phyloP scores from a whole-genome alignment of 1,140 invertebrate species.

The Pseudomyrmex cubaensis region DNA sequence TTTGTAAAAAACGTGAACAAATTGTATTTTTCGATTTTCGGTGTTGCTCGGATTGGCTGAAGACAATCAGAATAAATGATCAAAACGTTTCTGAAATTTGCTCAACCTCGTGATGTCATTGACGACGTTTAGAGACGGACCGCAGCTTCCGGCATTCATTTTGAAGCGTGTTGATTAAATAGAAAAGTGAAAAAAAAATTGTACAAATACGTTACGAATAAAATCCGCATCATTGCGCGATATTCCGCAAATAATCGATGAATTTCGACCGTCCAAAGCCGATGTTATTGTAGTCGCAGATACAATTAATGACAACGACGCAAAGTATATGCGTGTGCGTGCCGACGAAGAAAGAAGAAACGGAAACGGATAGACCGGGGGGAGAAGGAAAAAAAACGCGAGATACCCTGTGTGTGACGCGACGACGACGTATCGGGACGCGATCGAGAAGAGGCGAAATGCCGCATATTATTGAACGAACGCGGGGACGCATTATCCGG shows the following conservation, averaged over 20 bases:
- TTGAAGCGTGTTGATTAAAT: too few species aligned
- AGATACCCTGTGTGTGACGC: background rate
- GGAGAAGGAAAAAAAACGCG: background rate
- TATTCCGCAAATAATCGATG: background rate
- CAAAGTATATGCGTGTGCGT: too few species aligned
- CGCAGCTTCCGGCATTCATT: too few species aligned
- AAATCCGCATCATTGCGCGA: background rate
- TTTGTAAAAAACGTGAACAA: too few species aligned
- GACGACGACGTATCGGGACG: slow-evolving; percentile 67
- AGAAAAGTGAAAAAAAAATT: too few species aligned
- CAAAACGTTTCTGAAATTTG: too few species aligned
- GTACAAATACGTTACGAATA: too few species aligned
- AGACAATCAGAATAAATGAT: too few species aligned
- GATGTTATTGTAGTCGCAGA: background rate
- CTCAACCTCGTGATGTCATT: too few species aligned
- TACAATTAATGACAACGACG: background rate
- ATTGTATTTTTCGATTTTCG: too few species aligned
- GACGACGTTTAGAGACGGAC: too few species aligned
- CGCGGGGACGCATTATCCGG: slow-evolving; percentile 77
- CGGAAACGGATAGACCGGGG: background rate
- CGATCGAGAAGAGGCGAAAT: slow-evolving; percentile 74
- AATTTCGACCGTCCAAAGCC: background rate
- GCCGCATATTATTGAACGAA: slow-evolving; percentile 74
- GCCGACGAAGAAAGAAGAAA: background rate
- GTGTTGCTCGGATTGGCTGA: too few species aligned